Conservation (phyloP, 2,113 vertebrate genomes). For the Pseudorhombus dupliciocellatus region DNA sequence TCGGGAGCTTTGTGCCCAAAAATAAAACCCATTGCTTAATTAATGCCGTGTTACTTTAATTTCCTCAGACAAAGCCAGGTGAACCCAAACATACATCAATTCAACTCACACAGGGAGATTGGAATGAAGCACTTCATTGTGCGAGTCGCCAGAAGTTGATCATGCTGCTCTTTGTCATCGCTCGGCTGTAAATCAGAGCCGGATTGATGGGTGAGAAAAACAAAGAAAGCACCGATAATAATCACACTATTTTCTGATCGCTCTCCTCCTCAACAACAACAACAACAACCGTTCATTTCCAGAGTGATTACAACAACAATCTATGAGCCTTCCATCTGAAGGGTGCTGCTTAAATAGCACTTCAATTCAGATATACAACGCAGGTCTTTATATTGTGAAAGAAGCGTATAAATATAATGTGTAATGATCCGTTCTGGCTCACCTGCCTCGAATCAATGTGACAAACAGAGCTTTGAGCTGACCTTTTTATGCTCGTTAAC, state of each 20-base stretch:
- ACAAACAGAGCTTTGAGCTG: conserved; percentile 10
- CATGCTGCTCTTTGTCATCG: conserved; percentile 16
- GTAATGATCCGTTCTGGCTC: conserved; percentile 17
- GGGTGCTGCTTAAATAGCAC: background rate
- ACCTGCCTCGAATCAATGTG: conserved; percentile 25
- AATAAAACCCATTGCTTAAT: conserved; percentile 42
- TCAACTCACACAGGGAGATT: conserved; percentile 33
- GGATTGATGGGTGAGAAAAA: conserved; percentile 2
- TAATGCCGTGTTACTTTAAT: conserved; percentile 57
- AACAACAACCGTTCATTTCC: background rate
- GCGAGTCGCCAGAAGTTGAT: conserved; percentile 37
- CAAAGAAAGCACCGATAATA: background rate
- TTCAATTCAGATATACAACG: conserved; percentile 20
- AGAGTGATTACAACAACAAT: conserved; percentile 24
- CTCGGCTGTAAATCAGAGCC: background rate
- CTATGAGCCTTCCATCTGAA: background rate
- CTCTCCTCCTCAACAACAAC: background rate
- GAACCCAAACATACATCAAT: conserved; percentile 31
- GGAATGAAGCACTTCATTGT: conserved; percentile 29
- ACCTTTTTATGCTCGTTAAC: conserved; percentile 45
- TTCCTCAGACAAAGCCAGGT: conserved; percentile 40
- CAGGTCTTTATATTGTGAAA: conserved; percentile 2
- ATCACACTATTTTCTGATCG: conserved; percentile 21
- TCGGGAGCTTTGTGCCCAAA: conserved; percentile 25
- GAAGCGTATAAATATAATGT: conserved; percentile 17